Base-by-base conservation (phyloP, 1,140 invertebrate genomes). In the Drosophila biarmipes region DNA sequence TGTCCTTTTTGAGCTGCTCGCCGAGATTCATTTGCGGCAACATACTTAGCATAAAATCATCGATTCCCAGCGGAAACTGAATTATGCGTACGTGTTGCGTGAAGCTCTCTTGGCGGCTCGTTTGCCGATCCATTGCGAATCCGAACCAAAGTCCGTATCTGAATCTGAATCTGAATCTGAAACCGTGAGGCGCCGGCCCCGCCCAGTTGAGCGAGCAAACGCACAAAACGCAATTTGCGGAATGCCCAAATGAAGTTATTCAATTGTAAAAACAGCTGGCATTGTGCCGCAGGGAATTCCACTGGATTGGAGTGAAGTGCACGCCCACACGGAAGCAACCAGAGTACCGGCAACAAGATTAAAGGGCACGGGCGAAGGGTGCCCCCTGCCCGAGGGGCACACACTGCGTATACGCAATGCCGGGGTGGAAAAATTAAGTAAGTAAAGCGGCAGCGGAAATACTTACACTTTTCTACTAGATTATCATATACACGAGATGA, bases 231-330 rank as follows among this genome's bases (percentile, higher is more conserved):
- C 58, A 87, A 89, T 78, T 86, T 82, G 78, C 64, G 82, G 75
- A 64, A 75, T 64, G 74, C 79, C 76, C 46, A 86, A 86, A 81
- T 86, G 82, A 87, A 86, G 78, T 89, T 86, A 89, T 75, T 77
- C 82, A 86, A 79, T 86, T 86, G 82, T 74, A 82, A 86, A 86
- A 87, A 79, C 84, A 86, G 82, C 78, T 86, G 82, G 64, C 75
- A 87, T 76, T 76, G 51, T 68, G 78, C 84, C 69, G 27, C 43
- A 15, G 79, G 82, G 84, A 71, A 78, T 75, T 54, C 64, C 71
- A 75, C 62, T 80, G 38, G 42, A 24, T 2, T 48, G 45, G 45
- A 48, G 37, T 46, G 51, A 24, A 21, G 48, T 27, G 52, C 5
- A 48, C 55, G 37, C 19, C 58, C 45, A 46, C 45, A 10, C 21